A percentile compares a stretch with the other conserved stretches of the same genome.
These are phyloP conservation scores for Rhaphigaster nebulosa DNA, from an alignment of 2,888 invertebrate species.

Conservation along the genomic window DNA sequence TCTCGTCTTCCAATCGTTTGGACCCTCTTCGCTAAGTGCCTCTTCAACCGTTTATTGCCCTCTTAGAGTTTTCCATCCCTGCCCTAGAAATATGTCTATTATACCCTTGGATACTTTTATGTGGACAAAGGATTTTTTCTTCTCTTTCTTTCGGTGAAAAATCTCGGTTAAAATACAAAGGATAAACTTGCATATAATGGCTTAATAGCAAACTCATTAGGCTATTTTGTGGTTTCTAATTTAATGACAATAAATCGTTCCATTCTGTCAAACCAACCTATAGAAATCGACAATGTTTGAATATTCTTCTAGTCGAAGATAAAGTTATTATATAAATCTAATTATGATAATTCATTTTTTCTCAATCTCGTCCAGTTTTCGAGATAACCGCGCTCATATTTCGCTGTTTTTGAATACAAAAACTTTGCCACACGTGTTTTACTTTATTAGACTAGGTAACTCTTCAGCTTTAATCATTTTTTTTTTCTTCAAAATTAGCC, in stretches of 20 bases:
- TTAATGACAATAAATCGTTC: neutral
- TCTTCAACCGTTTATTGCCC: slow-evolving; percentile 14
- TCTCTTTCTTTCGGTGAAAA: neutral
- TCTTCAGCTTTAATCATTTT: too few relatives aligned
- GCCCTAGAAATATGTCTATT: slow-evolving; percentile 15
- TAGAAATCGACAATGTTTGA: neutral
- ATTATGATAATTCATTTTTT: too few relatives aligned
- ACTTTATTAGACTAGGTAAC: too few relatives aligned
- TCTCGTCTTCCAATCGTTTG: slow-evolving; percentile 33
- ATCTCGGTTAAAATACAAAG: neutral
- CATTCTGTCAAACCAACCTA: neutral
- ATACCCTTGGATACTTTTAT: neutral
- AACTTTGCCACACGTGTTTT: too few relatives aligned
- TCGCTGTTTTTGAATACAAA: too few relatives aligned
- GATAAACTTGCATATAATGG: neutral
- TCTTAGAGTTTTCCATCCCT: slow-evolving; percentile 23
- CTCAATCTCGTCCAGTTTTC: too few relatives aligned
- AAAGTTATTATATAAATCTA: neutral
- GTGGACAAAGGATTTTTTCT: neutral
- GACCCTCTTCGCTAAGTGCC: slow-evolving; percentile 20
- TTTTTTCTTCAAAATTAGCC: too few relatives aligned
- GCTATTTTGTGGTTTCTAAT: too few relatives aligned
- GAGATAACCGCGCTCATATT: too few relatives aligned
- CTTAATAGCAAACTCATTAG: neutral
- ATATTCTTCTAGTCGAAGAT: neutral